Evolutionary conservation across 2,113 vertebrate genomes (phyloP).

Genomic region (Patagioenas fasciata): DNA sequence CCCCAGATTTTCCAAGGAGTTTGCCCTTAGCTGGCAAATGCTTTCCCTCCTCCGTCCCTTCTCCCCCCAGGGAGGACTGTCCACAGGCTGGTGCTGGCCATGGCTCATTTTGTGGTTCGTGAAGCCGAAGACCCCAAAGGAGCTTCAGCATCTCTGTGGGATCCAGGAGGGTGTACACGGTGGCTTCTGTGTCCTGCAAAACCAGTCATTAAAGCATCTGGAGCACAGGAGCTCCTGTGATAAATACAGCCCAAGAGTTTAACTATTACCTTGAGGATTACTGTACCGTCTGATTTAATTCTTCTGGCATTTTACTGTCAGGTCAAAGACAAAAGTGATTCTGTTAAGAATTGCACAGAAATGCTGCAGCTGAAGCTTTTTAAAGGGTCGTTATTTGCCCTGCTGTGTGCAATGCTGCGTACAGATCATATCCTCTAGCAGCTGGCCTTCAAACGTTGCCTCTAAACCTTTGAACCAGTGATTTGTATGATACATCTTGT

Average conservation of each 20-base stretch:
- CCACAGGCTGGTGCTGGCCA: neutral
- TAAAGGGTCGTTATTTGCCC: neutral
- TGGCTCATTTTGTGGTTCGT: neutral
- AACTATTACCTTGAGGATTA: neutral
- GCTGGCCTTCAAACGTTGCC: neutral
- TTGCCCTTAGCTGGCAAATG: neutral
- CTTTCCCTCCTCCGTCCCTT: neutral
- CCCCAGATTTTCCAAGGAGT: neutral
- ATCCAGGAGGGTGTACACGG: neutral
- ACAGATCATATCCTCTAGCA: neutral
- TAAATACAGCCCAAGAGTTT: neutral
- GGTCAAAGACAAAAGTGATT: neutral
- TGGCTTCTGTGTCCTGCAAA: neutral
- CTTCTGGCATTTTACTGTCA: slow-evolving; percentile 24
- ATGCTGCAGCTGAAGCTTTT: neutral
- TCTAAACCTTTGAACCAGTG: neutral
- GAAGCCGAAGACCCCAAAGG: neutral
- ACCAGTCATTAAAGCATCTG: neutral
- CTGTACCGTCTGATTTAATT: neutral
- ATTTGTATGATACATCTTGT: neutral
- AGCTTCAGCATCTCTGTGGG: neutral
- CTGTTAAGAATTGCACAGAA: neutral
- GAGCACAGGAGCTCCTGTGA: neutral
- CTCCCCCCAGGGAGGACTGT: neutral
- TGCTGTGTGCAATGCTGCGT: neutral